Percentiles rank a stretch among this genome's conserved stretches.
These are phyloP conservation scores for Onthophagus taurus DNA, from an alignment of 1,140 invertebrate species.

Conservation along the genomic window DNA sequence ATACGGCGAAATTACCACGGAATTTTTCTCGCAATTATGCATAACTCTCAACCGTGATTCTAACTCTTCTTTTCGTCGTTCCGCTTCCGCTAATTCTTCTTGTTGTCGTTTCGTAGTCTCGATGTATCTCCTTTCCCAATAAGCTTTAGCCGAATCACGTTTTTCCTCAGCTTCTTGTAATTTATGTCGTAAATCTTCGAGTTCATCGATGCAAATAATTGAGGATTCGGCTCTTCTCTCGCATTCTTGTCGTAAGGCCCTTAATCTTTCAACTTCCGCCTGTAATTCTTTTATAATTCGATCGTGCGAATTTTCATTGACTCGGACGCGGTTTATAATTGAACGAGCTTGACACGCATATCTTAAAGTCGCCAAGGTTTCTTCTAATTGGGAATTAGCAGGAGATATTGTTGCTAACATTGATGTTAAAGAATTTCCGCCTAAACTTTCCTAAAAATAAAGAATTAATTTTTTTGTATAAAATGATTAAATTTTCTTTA, in stretches of 20 bases:
- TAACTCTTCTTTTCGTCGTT: slow-evolving; percentile 48
- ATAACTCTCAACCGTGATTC: slow-evolving; percentile 37
- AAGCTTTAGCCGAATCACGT: slow-evolving; percentile 43
- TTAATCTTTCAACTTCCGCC: slow-evolving; percentile 58
- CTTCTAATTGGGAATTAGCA: slow-evolving; percentile 65
- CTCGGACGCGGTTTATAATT: slow-evolving; percentile 69
- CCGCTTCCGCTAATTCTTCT: slow-evolving; percentile 46
- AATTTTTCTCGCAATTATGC: slow-evolving; percentile 29
- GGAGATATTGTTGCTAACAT: slow-evolving; percentile 71
- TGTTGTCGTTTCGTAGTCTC: slow-evolving; percentile 28
- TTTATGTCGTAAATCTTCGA: slow-evolving; percentile 44
- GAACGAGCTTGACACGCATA: slow-evolving; percentile 83
- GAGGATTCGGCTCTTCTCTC: slow-evolving; percentile 38
- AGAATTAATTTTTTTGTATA: slow-evolving; percentile 2
- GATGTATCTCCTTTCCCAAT: slow-evolving; percentile 45
- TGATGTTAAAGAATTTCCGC: slow-evolving; percentile 54
- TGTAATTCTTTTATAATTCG: slow-evolving; percentile 50
- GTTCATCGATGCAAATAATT: slow-evolving; percentile 32
- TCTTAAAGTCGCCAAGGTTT: slow-evolving; percentile 73
- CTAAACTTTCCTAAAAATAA: slow-evolving; percentile 49
- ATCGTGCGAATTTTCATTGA: slow-evolving; percentile 72
- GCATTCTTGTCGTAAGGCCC: slow-evolving; percentile 46
- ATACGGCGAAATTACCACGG: slow-evolving; percentile 38
- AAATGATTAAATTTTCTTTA: background rate
- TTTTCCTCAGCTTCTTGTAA: slow-evolving; percentile 52